Evolutionary conservation across 2,888 invertebrate genomes (phyloP).

Genomic region (Melikaiella ostensackeni): DNA sequence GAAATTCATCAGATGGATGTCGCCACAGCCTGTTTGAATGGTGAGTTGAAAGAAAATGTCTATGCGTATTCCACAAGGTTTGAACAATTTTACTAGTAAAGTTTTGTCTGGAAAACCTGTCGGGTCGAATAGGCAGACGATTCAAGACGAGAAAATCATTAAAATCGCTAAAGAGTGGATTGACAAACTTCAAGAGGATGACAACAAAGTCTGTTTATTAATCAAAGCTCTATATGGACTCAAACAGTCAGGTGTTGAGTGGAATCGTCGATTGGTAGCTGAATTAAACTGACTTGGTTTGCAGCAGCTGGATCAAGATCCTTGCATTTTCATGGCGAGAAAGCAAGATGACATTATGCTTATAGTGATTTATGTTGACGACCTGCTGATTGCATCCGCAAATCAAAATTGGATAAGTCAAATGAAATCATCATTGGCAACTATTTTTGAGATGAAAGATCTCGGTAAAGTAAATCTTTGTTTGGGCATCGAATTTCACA

Average conservation of each 20-base stretch:
- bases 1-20: constrained; percentile 47
- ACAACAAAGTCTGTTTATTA: constrained; percentile 5
- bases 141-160: background rate
- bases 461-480: background rate
- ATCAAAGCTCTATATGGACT: constrained; percentile 5
- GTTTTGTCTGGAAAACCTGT: constrained; percentile 28
- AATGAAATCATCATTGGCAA: background rate
- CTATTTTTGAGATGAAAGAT: background rate
- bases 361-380: too few species aligned
- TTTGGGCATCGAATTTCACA: background rate
- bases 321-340: constrained; percentile 42
- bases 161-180: background rate
- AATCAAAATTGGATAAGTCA: background rate
- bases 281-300: constrained; percentile 34
- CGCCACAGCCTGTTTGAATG: constrained; percentile 41
- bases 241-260: background rate
- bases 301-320: constrained; percentile 37
- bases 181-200: background rate
- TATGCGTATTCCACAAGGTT: constrained; percentile 46
- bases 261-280: constrained; percentile 26
- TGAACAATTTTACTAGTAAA: constrained; percentile 35
- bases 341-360: too few species aligned
- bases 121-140: background rate
- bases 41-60: constrained; percentile 41
- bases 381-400: too few species aligned